These are phyloP conservation scores for Saimiri boliviensis DNA, from an alignment of 2,113 vertebrate genomes.

Conservation along the genomic window DNA sequence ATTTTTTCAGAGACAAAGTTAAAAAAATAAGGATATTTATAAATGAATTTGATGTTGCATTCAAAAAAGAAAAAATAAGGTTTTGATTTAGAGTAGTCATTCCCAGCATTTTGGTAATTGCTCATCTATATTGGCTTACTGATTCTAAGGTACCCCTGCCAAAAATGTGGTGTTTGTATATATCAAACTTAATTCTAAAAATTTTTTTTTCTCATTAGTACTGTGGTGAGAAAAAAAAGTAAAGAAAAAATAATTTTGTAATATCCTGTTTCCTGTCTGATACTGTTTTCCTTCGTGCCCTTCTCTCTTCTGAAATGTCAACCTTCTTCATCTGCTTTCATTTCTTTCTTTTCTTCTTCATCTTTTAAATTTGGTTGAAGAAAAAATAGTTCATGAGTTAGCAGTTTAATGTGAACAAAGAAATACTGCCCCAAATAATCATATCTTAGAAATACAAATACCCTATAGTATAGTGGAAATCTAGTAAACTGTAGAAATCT, in stretches of 20 bases:
- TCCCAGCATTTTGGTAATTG: background rate
- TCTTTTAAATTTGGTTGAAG: background rate
- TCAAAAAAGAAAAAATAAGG: background rate
- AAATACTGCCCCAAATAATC: background rate
- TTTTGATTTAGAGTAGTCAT: constrained; percentile 38
- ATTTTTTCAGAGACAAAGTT: background rate
- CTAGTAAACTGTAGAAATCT: background rate
- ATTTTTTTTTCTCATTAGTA: background rate
- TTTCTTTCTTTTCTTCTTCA: background rate
- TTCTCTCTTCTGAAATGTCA: constrained; percentile 30
- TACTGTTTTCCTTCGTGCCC: background rate
- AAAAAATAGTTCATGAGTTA: constrained; percentile 6
- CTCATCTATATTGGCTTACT: background rate
- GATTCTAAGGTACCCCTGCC: background rate
- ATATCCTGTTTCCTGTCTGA: background rate
- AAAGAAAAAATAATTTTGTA: background rate
- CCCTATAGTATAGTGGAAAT: background rate
- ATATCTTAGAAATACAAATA: constrained; percentile 11
- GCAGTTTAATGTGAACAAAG: constrained; percentile 30
- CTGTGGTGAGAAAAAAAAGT: too few relatives aligned
- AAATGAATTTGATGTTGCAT: constrained; percentile 33
- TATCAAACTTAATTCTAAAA: constrained; percentile 21
- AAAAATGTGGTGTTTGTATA: background rate
- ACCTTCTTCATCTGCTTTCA: background rate
- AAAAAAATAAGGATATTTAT: constrained; percentile 20